Percentiles rank a stretch among this genome's conserved stretches.
phyloP scores from a whole-genome alignment of 2,797 vertebrate species.

The Lophotriccus pileatus region DNA sequence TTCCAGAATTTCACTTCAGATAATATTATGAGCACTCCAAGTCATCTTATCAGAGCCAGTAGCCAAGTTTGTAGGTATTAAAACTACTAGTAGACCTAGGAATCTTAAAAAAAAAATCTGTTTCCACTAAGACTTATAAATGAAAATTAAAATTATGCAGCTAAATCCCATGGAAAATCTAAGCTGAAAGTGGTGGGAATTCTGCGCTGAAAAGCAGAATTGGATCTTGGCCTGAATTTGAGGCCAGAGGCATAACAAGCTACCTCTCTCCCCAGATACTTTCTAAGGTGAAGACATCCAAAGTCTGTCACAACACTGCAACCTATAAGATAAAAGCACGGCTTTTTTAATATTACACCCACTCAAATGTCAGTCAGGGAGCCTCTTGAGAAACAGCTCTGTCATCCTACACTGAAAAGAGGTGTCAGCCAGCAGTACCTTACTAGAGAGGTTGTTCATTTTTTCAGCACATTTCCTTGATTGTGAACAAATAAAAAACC shows the following conservation, averaged over 20 bases:
- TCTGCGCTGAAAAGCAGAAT: background rate
- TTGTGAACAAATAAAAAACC: background rate
- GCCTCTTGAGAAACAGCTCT: background rate
- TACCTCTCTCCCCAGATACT: background rate
- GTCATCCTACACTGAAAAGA: slow-evolving; percentile 1
- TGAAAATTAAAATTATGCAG: background rate
- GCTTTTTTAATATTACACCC: background rate
- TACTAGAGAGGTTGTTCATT: background rate
- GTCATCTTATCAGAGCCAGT: background rate
- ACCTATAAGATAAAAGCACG: background rate
- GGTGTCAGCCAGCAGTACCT: background rate
- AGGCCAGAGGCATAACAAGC: background rate
- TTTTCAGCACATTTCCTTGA: background rate
- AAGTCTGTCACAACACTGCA: slow-evolving; percentile 19
- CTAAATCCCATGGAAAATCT: background rate
- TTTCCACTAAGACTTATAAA: background rate
- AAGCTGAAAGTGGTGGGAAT: background rate
- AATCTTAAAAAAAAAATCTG: background rate
- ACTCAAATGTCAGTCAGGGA: slow-evolving; percentile 32
- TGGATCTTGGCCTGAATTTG: background rate
- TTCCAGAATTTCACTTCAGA: background rate
- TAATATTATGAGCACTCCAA: background rate
- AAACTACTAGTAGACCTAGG: background rate
- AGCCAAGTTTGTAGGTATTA: background rate
- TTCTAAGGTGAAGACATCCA: background rate